Percentiles rank a stretch among this genome's conserved stretches.
phyloP scores from a whole-genome alignment of 30 jellyfish, hydroid and myxozoan genomes.

The Hydra vulgaris region DNA sequence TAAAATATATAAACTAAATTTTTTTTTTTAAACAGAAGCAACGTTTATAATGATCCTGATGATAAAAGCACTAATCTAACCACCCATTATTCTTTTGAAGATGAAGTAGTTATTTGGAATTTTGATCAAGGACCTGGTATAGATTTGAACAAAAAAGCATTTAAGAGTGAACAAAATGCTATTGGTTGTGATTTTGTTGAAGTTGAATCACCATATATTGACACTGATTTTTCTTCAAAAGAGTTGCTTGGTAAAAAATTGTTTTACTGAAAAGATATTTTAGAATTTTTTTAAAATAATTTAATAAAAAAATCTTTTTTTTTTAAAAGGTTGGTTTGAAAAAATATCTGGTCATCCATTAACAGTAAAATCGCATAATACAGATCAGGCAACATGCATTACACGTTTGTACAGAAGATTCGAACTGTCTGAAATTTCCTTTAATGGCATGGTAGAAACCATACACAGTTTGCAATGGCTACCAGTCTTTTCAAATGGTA shows the following conservation, averaged over 20 bases:
- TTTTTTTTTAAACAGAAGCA: background rate
- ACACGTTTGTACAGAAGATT: slow-evolving; percentile 65
- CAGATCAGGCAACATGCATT: slow-evolving; percentile 19
- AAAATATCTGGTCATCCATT: slow-evolving; percentile 70
- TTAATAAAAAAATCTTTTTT: too few relatives aligned
- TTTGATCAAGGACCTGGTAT: slow-evolving; percentile 38
- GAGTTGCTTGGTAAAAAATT: slow-evolving; percentile 27
- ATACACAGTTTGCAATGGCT: slow-evolving; percentile 80
- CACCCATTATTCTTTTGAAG: slow-evolving; percentile 24
- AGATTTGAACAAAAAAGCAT: background rate
- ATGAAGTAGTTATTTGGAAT: slow-evolving; percentile 49
- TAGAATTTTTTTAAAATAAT: too few relatives aligned
- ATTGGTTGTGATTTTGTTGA: slow-evolving; percentile 25
- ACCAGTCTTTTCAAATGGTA: slow-evolving; percentile 71
- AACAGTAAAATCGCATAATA: slow-evolving; percentile 3
- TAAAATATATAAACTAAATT: too few relatives aligned
- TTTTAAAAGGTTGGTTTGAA: slow-evolving; percentile 72
- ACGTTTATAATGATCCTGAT: background rate
- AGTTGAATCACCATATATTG: slow-evolving; percentile 51
- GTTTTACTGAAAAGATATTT: background rate
- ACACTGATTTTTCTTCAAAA: slow-evolving; percentile 38
- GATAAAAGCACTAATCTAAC: background rate
- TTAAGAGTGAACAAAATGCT: background rate
- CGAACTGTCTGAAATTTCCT: slow-evolving; percentile 16
- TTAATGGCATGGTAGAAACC: slow-evolving; percentile 18